Conservation (phyloP, 2,797 vertebrate genomes). For the Euthynnus affinis region DNA sequence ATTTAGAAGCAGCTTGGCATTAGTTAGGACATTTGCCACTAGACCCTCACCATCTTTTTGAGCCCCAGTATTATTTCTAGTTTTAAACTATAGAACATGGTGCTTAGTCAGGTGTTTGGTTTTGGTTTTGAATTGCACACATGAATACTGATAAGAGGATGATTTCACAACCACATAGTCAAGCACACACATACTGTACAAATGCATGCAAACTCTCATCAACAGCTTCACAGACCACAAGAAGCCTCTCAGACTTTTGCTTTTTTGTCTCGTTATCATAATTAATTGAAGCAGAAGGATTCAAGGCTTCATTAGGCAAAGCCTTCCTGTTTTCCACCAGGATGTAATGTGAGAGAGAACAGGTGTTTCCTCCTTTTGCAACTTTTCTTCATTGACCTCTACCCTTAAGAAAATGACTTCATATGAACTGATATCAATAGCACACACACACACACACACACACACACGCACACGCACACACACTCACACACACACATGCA, state of each 20-base stretch:
- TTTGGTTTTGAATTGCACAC: too few relatives aligned
- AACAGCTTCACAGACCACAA: too few relatives aligned
- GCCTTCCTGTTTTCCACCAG: slow-evolving; percentile 59
- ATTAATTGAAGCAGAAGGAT: slow-evolving; percentile 56
- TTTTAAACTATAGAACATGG: too few relatives aligned
- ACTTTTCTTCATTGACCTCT: slow-evolving; percentile 61
- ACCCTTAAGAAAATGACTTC: slow-evolving; percentile 53
- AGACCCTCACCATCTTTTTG: too few relatives aligned
- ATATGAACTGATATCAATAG: slow-evolving; percentile 30
- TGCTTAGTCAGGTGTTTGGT: not conserved
- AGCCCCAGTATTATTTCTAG: too few relatives aligned
- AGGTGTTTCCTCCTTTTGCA: slow-evolving; percentile 73
- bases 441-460: not conserved
- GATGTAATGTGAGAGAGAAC: slow-evolving; percentile 51
- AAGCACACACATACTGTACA: too few relatives aligned
- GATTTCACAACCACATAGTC: too few relatives aligned
- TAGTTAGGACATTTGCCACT: too few relatives aligned
- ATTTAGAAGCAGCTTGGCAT: too few relatives aligned
- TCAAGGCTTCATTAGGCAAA: slow-evolving; percentile 51
- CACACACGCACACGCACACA: slow-evolving; percentile 5
- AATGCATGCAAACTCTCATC: too few relatives aligned
- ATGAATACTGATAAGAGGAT: too few relatives aligned
- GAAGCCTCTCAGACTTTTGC: slow-evolving; percentile 3
- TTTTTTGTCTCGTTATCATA: slow-evolving; percentile 43
- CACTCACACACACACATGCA: not conserved